A percentile compares a stretch with the other conserved stretches of the same genome.
phyloP scores from a whole-genome alignment of 1,140 invertebrate genomes.

The Paralvinella palmiformis region DNA sequence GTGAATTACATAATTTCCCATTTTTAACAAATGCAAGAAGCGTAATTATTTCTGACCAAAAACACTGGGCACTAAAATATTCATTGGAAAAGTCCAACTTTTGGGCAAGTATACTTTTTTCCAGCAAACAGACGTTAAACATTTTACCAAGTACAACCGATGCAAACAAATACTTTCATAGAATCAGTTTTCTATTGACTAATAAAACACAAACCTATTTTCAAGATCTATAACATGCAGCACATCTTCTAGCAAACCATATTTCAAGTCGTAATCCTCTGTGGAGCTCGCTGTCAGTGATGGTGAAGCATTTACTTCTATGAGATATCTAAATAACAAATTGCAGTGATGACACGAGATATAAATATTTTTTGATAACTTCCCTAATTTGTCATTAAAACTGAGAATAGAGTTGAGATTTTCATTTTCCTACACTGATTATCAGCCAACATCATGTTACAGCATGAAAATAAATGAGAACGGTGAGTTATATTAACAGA shows the following conservation, averaged over 20 bases:
- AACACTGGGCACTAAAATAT: no score
- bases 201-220: conserved; percentile 39
- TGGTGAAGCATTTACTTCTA: conserved; percentile 55
- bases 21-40: no score
- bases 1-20: no score
- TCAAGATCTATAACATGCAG: conserved; percentile 54
- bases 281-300: conserved; percentile 53
- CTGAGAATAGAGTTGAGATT: not conserved
- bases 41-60: no score
- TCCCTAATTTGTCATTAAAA: not conserved
- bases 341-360: not conserved
- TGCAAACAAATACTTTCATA: no score
- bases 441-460: no score
- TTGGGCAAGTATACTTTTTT: no score
- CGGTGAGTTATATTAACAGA: no score
- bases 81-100: no score
- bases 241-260: conserved; percentile 51
- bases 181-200: not conserved
- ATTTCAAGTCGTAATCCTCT: conserved; percentile 54
- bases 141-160: no score
- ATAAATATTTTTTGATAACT: conserved; percentile 8
- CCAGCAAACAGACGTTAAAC: no score
- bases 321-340: conserved; percentile 45
- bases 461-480: no score
- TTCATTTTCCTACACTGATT: not conserved